These are phyloP conservation scores for Hyalella azteca DNA, from an alignment of 2,888 invertebrate genomes.

Conservation along the genomic window DNA sequence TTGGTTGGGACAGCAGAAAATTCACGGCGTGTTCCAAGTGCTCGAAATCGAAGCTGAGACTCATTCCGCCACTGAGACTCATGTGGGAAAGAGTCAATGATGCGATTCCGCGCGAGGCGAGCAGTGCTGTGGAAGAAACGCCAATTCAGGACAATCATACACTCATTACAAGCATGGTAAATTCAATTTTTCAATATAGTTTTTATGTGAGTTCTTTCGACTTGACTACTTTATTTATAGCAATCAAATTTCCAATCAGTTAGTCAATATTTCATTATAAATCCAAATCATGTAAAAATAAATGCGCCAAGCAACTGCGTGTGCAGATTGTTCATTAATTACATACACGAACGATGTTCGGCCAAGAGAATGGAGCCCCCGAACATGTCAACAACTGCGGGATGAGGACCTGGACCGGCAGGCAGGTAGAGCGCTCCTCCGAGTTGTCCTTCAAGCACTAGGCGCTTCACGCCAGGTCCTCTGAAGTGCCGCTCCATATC, in stretches of 20 bases:
- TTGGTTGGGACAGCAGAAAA: constrained; percentile 38
- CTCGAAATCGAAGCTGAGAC: constrained; percentile 12
- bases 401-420: constrained; percentile 48
- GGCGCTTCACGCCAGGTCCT: constrained; percentile 45
- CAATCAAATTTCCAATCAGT: too few species aligned
- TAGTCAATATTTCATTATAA: too few species aligned
- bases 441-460: constrained; percentile 41
- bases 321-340: too few species aligned
- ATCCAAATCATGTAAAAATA: too few species aligned
- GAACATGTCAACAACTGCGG: constrained; percentile 51
- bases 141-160: too few species aligned
- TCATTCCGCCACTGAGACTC: constrained; percentile 38
- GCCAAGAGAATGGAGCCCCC: constrained; percentile 41
- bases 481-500: constrained; percentile 43
- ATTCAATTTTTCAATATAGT: too few species aligned
- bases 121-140: constrained; percentile 44
- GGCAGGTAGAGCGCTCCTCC: constrained; percentile 48
- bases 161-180: too few species aligned
- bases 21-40: constrained; percentile 53
- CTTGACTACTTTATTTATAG: too few species aligned
- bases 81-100: constrained; percentile 45
- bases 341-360: constrained; percentile 48
- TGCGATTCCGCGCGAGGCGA: constrained; percentile 53
- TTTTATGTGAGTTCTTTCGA: too few species aligned
- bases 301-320: too few species aligned